Evolutionary conservation across 1,140 invertebrate genomes (phyloP), one percentile per base, ranked within the genome.

Genomic region (Diabrotica virgifera): DNA sequence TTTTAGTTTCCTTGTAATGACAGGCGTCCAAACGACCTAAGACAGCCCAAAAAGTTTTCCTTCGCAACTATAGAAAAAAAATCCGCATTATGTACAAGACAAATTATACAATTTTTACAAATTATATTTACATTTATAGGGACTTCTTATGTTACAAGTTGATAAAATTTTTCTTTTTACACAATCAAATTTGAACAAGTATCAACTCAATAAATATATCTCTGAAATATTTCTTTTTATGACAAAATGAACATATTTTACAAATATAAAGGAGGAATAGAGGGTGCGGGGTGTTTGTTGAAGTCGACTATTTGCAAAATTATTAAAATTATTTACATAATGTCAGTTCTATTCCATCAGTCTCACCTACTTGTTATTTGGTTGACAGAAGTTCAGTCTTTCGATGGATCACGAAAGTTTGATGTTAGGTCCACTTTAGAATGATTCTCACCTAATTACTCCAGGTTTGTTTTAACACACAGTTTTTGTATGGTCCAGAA

Each of bases 121-220:
- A 63, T 70, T 66, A 70, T 70, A 70, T 70, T 65, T 70, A 70
- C 69, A 70, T 63, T n/a, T 63, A 40, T 12, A 60, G 65, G 59
- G 62, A 54, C 60, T 37, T 65, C 38, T 65, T 68, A 68, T 70
- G 51, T 55, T 68, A 70, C 66, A 70, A 69, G 46, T 40, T 58
- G 37, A 58, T 68, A 54, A 62, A 38, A 37, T 10, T 59, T 59
- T 46, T n/a, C 38, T 59, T 59, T 50, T 59, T 59, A 59, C 58
- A 59, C 12, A 57, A 57, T 57, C n/a, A 36, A 57, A 36, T 36
- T 57, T 24, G 37, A 57, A 2, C 35, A 12, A 36, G 37, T 37
- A 46, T 57, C 55, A 36, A 46, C 40, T 36, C 36, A 57, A 57
- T 57, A 57, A 57, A 57, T 57, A 57, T 57, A 57, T 57, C 40